Conservation (phyloP, 1,140 invertebrate species). For the Helicoverpa zea region DNA sequence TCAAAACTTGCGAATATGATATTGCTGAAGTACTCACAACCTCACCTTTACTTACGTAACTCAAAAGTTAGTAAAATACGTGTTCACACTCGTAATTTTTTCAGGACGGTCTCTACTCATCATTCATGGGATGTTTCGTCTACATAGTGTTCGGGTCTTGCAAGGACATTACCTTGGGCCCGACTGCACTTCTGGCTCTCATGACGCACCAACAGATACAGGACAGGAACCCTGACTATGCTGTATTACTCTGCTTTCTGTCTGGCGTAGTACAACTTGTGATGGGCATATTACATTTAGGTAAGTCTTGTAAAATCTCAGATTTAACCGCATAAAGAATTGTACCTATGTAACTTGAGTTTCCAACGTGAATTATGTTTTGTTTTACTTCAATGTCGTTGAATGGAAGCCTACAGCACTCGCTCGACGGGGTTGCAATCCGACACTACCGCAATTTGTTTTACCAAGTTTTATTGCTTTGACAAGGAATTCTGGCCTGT, state of each 20-base stretch:
- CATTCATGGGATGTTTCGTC: slow-evolving; percentile 97
- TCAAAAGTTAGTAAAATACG: background rate
- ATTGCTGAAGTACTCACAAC: background rate
- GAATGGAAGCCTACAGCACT: background rate
- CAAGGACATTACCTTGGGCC: slow-evolving; percentile 96
- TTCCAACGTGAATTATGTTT: background rate
- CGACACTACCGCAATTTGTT: slow-evolving; percentile 6
- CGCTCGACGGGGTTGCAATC: background rate
- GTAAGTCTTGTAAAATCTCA: slow-evolving; percentile 73
- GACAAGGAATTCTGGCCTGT: background rate
- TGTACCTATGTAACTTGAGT: background rate
- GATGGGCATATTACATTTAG: slow-evolving; percentile 94
- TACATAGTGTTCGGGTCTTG: slow-evolving; percentile 96
- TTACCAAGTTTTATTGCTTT: slow-evolving; percentile 1
- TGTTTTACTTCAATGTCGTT: background rate
- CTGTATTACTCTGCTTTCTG: slow-evolving; percentile 94
- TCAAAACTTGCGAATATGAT: slow-evolving; percentile 13
- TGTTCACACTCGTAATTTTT: slow-evolving; percentile 85
- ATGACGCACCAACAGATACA: slow-evolving; percentile 93
- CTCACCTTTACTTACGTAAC: background rate
- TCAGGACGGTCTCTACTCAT: slow-evolving; percentile 96
- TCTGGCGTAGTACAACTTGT: slow-evolving; percentile 93
- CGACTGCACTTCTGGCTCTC: slow-evolving; percentile 93
- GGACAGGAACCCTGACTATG: slow-evolving; percentile 91
- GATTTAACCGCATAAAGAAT: background rate